These are phyloP conservation scores for Sarcophaga variegata DNA, from an alignment of 2,888 invertebrate species.

Conservation along the genomic window DNA sequence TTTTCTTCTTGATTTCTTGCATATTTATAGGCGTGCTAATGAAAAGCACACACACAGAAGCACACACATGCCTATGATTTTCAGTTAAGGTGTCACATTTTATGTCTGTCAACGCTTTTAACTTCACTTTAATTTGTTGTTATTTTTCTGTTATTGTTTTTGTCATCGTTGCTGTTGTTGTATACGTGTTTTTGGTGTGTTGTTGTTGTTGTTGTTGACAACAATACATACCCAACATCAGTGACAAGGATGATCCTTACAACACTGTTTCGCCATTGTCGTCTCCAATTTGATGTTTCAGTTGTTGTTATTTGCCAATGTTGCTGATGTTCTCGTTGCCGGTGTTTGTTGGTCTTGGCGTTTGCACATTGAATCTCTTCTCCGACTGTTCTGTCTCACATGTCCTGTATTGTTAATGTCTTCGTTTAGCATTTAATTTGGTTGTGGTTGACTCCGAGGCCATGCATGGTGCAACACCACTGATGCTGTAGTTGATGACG, in stretches of 20 bases:
- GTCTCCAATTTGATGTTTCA: slow-evolving; percentile 43
- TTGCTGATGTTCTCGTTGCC: slow-evolving; percentile 21
- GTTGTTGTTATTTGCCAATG: slow-evolving; percentile 17
- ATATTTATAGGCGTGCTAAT: slow-evolving; percentile 66
- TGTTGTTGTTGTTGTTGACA: slow-evolving; percentile 14
- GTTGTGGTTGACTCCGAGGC: slow-evolving; percentile 73
- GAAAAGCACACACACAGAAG: not conserved
- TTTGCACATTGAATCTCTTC: slow-evolving; percentile 40
- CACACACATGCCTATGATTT: slow-evolving; percentile 16
- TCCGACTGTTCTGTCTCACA: slow-evolving; percentile 29
- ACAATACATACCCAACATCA: not conserved
- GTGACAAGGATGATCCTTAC: slow-evolving; percentile 54
- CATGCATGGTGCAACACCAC: slow-evolving; percentile 53
- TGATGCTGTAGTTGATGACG: slow-evolving; percentile 38
- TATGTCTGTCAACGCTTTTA: slow-evolving; percentile 63
- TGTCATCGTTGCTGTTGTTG: not conserved
- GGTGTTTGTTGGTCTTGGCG: slow-evolving; percentile 27
- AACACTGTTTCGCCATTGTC: slow-evolving; percentile 38
- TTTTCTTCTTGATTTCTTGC: slow-evolving; percentile 1
- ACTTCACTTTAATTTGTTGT: slow-evolving; percentile 60
- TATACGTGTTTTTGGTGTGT: not conserved
- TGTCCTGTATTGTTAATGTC: slow-evolving; percentile 76
- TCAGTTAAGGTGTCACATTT: slow-evolving; percentile 63
- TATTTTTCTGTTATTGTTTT: slow-evolving; percentile 40
- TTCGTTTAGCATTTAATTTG: slow-evolving; percentile 78